phyloP scores from a whole-genome alignment of 2,797 vertebrate genomes.

The Acanthopagrus latus region DNA sequence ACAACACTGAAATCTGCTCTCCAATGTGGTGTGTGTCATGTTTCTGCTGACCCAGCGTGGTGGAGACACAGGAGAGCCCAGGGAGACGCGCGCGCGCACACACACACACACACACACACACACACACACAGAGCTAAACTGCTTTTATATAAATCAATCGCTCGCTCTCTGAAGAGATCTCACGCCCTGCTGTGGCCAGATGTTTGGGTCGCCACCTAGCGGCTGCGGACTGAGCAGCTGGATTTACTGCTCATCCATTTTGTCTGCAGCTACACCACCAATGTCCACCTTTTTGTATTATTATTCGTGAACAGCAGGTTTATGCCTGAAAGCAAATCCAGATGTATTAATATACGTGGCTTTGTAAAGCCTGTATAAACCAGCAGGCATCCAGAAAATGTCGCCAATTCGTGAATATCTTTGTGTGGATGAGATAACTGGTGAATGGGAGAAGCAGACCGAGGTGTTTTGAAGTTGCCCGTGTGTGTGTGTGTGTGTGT shows the following conservation, averaged over 20 bases:
- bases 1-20: background rate
- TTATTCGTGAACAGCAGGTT: background rate
- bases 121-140: conserved; percentile 9
- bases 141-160: conserved; percentile 61
- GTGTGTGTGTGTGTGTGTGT: conserved; percentile 3
- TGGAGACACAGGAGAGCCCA: conserved; percentile 33
- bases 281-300: background rate
- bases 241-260: conserved; percentile 34
- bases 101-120: background rate
- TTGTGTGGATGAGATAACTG: background rate
- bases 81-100: conserved; percentile 17
- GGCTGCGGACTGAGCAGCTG: conserved; percentile 55
- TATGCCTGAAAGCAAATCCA: background rate
- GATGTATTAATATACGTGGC: background rate
- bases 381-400: too few relatives aligned
- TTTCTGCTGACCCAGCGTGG: conserved; percentile 57
- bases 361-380: background rate
- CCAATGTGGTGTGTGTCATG: background rate
- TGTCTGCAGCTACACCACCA: conserved; percentile 7
- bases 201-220: conserved; percentile 69
- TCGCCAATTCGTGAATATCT: background rate
- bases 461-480: conserved; percentile 47
- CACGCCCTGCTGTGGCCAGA: conserved; percentile 33
- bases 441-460: background rate
- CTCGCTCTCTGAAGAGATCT: conserved; percentile 38